These are phyloP conservation scores for Chaetogeoica ovagalla DNA, from an alignment of 2,888 invertebrate species.

Conservation along the genomic window DNA sequence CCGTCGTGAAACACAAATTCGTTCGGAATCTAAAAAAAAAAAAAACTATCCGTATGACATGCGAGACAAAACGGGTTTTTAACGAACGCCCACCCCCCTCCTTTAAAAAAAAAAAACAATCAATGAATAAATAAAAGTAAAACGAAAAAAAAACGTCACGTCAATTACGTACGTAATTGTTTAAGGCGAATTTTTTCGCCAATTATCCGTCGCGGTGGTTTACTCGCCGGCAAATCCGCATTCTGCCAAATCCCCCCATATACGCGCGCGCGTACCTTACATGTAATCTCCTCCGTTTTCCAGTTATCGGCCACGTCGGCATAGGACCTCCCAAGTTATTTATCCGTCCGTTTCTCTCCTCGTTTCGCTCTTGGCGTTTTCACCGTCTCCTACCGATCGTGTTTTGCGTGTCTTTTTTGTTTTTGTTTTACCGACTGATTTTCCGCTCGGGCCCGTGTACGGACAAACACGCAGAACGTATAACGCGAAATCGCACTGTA, in stretches of 20 bases:
- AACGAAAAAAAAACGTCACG: background rate
- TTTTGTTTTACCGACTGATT: no score
- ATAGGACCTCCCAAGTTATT: constrained; percentile 45
- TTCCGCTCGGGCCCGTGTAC: no score
- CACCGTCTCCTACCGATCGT: background rate
- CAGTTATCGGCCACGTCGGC: background rate
- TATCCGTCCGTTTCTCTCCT: background rate
- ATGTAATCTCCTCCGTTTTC: constrained; percentile 22
- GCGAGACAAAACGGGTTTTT: no score
- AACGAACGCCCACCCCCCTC: no score
- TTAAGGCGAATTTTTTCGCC: constrained; percentile 26
- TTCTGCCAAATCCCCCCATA: constrained; percentile 11
- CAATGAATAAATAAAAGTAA: no score
- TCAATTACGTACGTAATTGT: background rate
- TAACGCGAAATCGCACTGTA: no score
- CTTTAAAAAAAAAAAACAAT: background rate
- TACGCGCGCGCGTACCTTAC: background rate
- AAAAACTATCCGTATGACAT: no score
- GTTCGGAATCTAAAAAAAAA: no score
- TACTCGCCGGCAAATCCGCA: constrained; percentile 13
- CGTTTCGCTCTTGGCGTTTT: constrained; percentile 2
- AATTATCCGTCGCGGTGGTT: constrained; percentile 24
- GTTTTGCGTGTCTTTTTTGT: background rate
- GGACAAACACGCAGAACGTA: no score
- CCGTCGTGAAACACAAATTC: no score